Conservation (phyloP, 1,140 invertebrate genomes). For the Orchestia grillus region DNA sequence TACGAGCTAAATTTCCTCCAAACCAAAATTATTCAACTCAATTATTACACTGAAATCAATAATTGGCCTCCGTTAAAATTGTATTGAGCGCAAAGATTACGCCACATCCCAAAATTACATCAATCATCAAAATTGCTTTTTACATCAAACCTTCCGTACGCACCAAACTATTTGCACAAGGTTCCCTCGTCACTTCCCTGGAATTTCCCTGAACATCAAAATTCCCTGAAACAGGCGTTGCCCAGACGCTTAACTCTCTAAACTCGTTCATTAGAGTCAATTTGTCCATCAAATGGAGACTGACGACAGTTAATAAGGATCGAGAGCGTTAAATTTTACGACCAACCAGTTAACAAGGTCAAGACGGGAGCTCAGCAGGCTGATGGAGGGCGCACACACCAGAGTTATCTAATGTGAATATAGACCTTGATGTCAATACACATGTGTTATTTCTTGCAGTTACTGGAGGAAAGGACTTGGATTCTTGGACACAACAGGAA, state of each 20-base stretch:
- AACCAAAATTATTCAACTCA: too few species aligned
- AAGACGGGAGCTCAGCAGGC: neutral
- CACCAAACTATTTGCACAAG: neutral
- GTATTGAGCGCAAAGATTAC: neutral
- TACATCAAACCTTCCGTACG: neutral
- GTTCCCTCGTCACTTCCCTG: neutral
- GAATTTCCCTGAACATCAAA: neutral
- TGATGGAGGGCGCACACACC: too few species aligned
- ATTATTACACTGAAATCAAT: too few species aligned
- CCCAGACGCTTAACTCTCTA: neutral
- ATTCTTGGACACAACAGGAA: too few species aligned
- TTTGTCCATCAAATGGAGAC: constrained; percentile 28
- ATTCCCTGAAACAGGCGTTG: neutral
- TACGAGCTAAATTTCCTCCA: too few species aligned
- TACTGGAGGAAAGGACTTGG: too few species aligned
- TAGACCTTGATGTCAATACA: too few species aligned
- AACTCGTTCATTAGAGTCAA: neutral
- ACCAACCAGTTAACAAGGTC: neutral
- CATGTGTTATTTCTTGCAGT: too few species aligned
- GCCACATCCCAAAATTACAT: neutral
- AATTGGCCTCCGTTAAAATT: neutral
- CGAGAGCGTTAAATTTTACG: neutral
- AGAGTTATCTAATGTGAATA: too few species aligned
- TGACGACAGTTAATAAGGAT: constrained; percentile 14
- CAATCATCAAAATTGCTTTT: neutral